Base-by-base conservation (phyloP, 2,797 vertebrate species). In the Sebastes nivosus region DNA sequence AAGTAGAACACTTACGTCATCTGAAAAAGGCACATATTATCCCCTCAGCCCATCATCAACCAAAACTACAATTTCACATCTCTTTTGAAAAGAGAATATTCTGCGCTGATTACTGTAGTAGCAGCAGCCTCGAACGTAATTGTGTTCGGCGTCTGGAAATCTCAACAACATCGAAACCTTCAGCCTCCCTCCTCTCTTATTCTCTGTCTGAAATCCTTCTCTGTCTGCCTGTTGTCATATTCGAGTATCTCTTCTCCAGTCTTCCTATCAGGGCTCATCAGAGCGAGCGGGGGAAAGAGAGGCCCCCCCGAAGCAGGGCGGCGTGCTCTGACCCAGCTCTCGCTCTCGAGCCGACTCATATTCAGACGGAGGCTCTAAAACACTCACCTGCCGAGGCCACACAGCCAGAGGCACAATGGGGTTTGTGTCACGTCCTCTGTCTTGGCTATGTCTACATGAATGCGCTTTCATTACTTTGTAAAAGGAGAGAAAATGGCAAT, bases 1-100 rank as follows among this genome's bases (percentile, higher is more conserved):
- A 18, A 80, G 94, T 80, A 95, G 87, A 94, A 83, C 93, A 84
- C 92, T 94, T 93, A 96, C 94, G 90, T 95, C 94, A 96, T 94
- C 89, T 82, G 30, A 69, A 84, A 81, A 70, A 77, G 25, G 67
- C 63, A 64, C 73, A 72, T 55, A 80, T 86, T 70, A 75, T 68
- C 54, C 57, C 55, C 29, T 32, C 63, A 50, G 72, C 67, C 70
- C 63, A 82, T 87, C 82, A 87, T 84, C 80, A 78, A 75, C 80
- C 80, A 75, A 61, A 86, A 61, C 72, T 68, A 65, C 67, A 67
- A 72, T 87, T 88, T 81, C 79, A 85, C 77, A 80, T 72, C 75
- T 83, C 80, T 70, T 61, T 71, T 5, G 46, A 85, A 80, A 83
- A 58, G 67, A 25, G 77, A 87, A 79, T 81, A 81, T 73, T 83